Evolutionary conservation across 2,797 vertebrate species (phyloP).

Genomic region (Gallinago stenura): DNA sequence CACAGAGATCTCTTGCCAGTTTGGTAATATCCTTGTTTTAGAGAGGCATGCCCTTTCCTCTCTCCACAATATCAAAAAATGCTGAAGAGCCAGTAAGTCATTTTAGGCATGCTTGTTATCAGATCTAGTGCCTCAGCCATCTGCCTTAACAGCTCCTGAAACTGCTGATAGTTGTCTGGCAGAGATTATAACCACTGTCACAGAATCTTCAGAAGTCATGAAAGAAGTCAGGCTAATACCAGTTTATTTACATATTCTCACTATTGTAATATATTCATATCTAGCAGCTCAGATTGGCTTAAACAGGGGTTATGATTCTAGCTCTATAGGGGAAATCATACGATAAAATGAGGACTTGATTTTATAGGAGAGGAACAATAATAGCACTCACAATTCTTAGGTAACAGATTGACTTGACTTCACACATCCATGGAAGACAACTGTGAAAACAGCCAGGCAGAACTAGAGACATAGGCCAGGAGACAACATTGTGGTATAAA

Average conservation of each 20-base stretch:
- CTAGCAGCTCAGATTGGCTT: not conserved
- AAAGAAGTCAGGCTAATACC: not conserved
- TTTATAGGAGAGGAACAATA: not conserved
- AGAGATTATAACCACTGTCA: slow-evolving; percentile 8
- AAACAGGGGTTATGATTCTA: not conserved
- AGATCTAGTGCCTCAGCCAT: slow-evolving; percentile 37
- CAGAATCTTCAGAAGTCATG: not conserved
- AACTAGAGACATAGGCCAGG: not conserved
- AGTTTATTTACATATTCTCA: slow-evolving; percentile 3
- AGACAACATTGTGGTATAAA: not conserved
- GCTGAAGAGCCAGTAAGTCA: slow-evolving; percentile 4
- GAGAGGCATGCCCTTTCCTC: not conserved
- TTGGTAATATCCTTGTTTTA: not conserved
- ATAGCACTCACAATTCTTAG: not conserved
- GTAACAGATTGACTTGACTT: not conserved
- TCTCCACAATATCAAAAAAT: not conserved
- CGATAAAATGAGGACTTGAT: not conserved
- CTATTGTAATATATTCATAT: not conserved
- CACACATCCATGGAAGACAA: not conserved
- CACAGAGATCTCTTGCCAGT: not conserved
- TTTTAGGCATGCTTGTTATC: slow-evolving; percentile 33
- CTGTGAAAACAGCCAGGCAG: not conserved
- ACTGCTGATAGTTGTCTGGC: slow-evolving; percentile 33
- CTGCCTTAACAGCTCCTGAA: slow-evolving; percentile 38
- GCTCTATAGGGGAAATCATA: not conserved